Evolutionary conservation across 2,888 invertebrate genomes (phyloP), one percentile per base, ranked within the genome.

Genomic region (Melieria picta): DNA sequence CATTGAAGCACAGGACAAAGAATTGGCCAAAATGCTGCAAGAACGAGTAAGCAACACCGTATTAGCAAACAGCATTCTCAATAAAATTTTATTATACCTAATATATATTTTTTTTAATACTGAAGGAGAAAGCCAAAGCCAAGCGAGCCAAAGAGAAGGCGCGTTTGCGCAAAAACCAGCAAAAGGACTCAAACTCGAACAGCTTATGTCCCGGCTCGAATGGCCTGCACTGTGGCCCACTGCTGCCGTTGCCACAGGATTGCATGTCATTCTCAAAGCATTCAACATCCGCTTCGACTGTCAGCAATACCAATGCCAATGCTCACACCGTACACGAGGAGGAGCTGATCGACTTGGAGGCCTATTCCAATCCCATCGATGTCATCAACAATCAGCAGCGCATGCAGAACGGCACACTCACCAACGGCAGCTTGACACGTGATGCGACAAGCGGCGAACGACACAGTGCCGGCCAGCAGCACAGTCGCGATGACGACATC

Each of bases 1-100:
- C 3, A 92, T 93, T 78, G 93, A 94, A 86, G 93, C 93, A 1
- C 93, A 94, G 84, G 94, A 94, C 81, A 91, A 93, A 74, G 94
- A 94, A 84, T 84, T 94, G 65, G 94, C 94, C 3, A 90, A 91
- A 83, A 89, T 93, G 88, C 85, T 94, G 61, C 93, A 94, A 83
- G 93, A 93, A 82, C 88, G 91, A 79, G 85, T 85, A 77, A 76
- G 75, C 73, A 30, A 9, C 9, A 5, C 30, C 7, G 6, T 7
- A 10, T 42, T 4, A 60, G 47, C 6, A n/a, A 52, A 43, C 7
- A 52, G 1, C 13, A 64, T 10, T 10, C n/a, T 1, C 5, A 16
- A 6, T 5, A 56, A 0, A 16, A 9, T 30, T 30, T 1, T 30
- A 2, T 30, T 16, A 16, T 16, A 16, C 16, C 2, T 30, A 30